A percentile compares a stretch with the other conserved stretches of the same genome.
These are phyloP conservation scores for Plectropomus leopardus DNA, from an alignment of 2,113 vertebrate genomes.

Conservation along the genomic window DNA sequence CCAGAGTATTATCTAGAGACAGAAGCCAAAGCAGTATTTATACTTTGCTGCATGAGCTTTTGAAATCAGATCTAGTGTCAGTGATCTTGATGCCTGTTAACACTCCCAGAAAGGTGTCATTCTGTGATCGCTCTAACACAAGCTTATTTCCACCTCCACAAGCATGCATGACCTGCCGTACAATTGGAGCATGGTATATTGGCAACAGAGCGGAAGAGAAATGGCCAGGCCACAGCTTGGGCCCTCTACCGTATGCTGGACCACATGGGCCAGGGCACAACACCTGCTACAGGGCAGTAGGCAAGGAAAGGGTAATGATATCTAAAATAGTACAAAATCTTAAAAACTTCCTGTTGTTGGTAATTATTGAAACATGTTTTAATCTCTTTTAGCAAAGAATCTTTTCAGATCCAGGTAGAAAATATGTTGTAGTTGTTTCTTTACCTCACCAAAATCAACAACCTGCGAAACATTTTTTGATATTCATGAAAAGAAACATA, in stretches of 20 bases:
- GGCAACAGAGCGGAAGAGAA: constrained; percentile 61
- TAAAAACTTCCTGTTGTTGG: neutral
- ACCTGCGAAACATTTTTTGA: neutral
- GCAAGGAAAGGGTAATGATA: neutral
- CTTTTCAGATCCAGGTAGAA: neutral
- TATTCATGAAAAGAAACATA: neutral
- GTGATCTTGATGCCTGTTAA: constrained; percentile 43
- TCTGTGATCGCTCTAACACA: constrained; percentile 29
- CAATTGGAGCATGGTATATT: constrained; percentile 62
- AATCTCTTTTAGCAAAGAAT: neutral
- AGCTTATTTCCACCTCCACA: constrained; percentile 46
- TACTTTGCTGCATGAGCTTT: constrained; percentile 10
- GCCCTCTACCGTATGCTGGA: constrained; percentile 34
- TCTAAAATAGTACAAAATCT: neutral
- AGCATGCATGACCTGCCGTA: constrained; percentile 64
- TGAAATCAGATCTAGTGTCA: constrained; percentile 45
- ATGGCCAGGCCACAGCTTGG: constrained; percentile 65
- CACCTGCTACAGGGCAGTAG: constrained; percentile 29
- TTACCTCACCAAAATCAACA: neutral
- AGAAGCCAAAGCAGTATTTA: neutral
- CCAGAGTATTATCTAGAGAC: neutral
- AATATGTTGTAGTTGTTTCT: neutral
- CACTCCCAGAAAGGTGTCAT: constrained; percentile 39
- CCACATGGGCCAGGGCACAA: constrained; percentile 24
- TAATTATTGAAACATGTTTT: neutral